phyloP scores from a whole-genome alignment of 1,140 invertebrate genomes.

The Goniozus legneri region DNA sequence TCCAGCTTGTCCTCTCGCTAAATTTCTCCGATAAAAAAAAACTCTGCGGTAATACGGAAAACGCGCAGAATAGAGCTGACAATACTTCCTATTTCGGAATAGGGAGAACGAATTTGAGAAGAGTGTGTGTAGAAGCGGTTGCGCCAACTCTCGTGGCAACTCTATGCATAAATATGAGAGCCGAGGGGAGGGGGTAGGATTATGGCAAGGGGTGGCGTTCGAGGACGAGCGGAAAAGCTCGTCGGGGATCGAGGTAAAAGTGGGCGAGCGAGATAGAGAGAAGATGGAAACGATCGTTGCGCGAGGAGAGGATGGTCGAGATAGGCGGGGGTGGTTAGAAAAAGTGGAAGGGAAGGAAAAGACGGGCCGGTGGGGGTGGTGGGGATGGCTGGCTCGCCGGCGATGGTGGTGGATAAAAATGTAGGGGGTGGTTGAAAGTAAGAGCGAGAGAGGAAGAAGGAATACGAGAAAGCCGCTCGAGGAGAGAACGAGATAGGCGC shows the following conservation, averaged over 20 bases:
- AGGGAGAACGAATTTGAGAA: too few relatives aligned
- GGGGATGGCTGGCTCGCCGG: conserved; percentile 12
- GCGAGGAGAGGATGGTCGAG: conserved; percentile 1
- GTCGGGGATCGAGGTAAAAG: not conserved
- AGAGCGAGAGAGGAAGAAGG: conserved; percentile 8
- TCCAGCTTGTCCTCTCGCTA: too few relatives aligned
- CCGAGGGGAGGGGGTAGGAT: conserved; percentile 6
- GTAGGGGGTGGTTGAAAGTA: too few relatives aligned
- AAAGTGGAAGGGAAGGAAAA: conserved; percentile 3
- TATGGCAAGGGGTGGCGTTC: not conserved
- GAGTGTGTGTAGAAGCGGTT: too few relatives aligned
- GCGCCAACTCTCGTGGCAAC: too few relatives aligned
- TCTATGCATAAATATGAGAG: too few relatives aligned
- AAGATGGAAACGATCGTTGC: conserved; percentile 1
- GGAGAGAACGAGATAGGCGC: not conserved
- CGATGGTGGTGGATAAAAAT: not conserved
- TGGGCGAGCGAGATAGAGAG: conserved; percentile 1
- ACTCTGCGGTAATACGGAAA: too few relatives aligned
- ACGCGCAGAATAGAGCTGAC: too few relatives aligned
- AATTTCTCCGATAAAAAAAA: too few relatives aligned
- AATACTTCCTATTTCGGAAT: too few relatives aligned
- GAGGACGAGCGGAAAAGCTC: conserved; percentile 1
- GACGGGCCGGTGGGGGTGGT: conserved; percentile 10
- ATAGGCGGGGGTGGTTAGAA: conserved; percentile 7
- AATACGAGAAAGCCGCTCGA: conserved; percentile 13